phyloP scores from a whole-genome alignment of 2,113 vertebrate genomes.

The Tyrannus savana region DNA sequence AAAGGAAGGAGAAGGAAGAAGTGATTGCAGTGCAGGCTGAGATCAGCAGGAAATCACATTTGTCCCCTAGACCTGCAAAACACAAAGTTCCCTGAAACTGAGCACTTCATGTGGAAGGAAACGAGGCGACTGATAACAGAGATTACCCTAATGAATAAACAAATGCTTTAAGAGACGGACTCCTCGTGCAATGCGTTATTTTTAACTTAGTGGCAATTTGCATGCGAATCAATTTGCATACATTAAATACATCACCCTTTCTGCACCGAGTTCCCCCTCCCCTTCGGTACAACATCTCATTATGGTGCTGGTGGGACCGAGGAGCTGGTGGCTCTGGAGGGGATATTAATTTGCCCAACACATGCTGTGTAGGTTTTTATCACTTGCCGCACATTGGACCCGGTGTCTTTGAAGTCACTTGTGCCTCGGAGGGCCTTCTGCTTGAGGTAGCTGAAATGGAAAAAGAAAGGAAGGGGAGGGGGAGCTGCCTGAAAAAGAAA shows the following conservation, averaged over 20 bases:
- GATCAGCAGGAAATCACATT: background rate
- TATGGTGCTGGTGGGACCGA: constrained; percentile 70
- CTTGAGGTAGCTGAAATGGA: constrained; percentile 58
- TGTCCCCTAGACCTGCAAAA: background rate
- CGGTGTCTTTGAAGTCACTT: constrained; percentile 75
- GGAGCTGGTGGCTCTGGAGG: constrained; percentile 71
- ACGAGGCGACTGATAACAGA: constrained; percentile 45
- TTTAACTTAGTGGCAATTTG: constrained; percentile 76
- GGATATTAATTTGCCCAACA: constrained; percentile 79
- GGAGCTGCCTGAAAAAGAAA: background rate
- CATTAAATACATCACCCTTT: constrained; percentile 75
- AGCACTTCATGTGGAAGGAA: constrained; percentile 49
- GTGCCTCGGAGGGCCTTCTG: constrained; percentile 69
- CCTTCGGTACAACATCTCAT: constrained; percentile 72
- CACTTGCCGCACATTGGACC: constrained; percentile 73
- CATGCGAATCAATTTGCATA: constrained; percentile 81
- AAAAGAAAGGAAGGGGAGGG: constrained; percentile 14
- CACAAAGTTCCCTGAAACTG: constrained; percentile 49
- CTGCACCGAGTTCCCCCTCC: constrained; percentile 55
- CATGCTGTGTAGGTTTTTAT: constrained; percentile 77
- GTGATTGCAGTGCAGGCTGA: background rate
- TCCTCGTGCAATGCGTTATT: constrained; percentile 71
- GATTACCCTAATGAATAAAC: constrained; percentile 76
- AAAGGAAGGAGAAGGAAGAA: background rate
- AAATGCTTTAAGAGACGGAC: constrained; percentile 59